Conservation (phyloP, 2,888 invertebrate species). For the Andrena haemorrhoa region DNA sequence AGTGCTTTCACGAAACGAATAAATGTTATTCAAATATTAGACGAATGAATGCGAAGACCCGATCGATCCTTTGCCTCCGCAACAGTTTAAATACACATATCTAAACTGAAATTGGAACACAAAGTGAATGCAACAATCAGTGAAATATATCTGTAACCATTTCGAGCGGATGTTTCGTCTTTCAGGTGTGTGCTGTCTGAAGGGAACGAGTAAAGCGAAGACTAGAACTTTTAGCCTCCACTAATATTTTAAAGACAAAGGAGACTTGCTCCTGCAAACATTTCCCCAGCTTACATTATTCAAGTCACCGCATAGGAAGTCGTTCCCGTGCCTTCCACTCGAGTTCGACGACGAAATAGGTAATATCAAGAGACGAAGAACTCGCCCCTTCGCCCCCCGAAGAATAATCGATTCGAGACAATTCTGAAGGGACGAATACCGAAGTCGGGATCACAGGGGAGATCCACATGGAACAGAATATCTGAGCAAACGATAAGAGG, state of each 20-base stretch:
- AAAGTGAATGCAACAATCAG: not conserved
- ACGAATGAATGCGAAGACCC: no score
- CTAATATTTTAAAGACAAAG: slow-evolving; percentile 1
- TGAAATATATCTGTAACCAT: not conserved
- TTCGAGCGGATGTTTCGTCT: not conserved
- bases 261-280: not conserved
- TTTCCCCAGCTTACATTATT: not conserved
- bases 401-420: slow-evolving; percentile 30
- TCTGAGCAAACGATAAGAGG: not conserved
- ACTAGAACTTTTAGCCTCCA: not conserved
- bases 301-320: slow-evolving; percentile 2
- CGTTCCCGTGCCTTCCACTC: not conserved
- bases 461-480: not conserved
- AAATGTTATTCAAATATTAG: no score
- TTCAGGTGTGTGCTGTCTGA: not conserved
- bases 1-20: no score
- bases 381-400: not conserved
- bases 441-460: not conserved
- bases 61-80: no score
- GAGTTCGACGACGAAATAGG: not conserved
- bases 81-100: no score
- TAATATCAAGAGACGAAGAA: not conserved
- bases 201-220: not conserved
- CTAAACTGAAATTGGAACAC: no score
- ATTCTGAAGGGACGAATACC: not conserved